A percentile compares a stretch with the other conserved stretches of the same genome.
Conservation (phyloP, 2,888 invertebrate species). For the Erebia ligea region DNA sequence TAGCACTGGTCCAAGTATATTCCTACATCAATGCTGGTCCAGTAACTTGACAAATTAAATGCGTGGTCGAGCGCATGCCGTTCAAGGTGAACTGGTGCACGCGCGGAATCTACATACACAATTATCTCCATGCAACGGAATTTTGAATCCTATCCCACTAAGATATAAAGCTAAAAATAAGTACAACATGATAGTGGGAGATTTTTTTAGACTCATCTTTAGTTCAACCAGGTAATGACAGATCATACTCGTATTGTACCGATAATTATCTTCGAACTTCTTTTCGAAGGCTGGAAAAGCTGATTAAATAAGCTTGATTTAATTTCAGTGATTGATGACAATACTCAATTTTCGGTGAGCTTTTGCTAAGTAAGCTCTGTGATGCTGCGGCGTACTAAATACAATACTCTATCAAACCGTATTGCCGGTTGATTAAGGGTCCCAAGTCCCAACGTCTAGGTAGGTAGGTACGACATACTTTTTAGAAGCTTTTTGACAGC, state of each 20-base stretch:
- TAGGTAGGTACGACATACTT: no score
- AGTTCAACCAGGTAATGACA: conserved; percentile 24
- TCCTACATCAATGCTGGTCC: neutral
- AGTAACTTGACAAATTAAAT: conserved; percentile 39
- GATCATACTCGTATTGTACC: neutral
- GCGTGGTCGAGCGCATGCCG: conserved; percentile 48
- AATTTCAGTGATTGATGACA: neutral
- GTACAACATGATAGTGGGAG: neutral
- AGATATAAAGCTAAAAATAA: neutral
- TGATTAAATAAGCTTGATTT: neutral
- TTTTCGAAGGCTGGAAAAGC: neutral
- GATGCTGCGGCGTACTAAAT: neutral
- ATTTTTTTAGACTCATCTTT: neutral
- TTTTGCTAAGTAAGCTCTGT: neutral
- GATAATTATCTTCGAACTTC: neutral
- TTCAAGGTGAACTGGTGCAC: conserved; percentile 54
- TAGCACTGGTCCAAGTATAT: no score
- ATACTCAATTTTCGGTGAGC: neutral
- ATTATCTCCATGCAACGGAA: neutral
- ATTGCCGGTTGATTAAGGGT: no score
- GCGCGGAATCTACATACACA: conserved; percentile 40
- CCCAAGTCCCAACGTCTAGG: no score
- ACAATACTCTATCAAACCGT: neutral
- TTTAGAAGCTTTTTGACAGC: no score
- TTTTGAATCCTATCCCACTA: conserved; percentile 13